phyloP scores from a whole-genome alignment of 1,140 invertebrate species.

The Caenorhabditis latens region DNA sequence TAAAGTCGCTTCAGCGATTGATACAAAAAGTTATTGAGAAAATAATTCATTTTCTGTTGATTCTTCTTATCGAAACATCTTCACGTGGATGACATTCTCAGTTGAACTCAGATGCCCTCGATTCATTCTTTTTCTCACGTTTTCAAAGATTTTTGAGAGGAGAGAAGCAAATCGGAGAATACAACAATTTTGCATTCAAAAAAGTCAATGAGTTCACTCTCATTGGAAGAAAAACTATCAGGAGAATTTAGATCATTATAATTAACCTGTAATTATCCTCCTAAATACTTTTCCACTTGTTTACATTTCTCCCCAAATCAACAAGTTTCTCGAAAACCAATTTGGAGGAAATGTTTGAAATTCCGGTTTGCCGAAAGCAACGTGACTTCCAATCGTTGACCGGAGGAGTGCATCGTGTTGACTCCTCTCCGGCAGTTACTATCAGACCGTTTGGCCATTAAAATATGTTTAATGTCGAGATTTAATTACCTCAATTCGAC shows the following conservation, averaged over 20 bases:
- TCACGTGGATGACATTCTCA: conserved; percentile 21
- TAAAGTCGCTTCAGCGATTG: conserved; percentile 28
- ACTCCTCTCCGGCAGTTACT: conserved; percentile 23
- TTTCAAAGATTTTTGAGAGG: no score
- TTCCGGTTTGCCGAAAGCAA: conserved; percentile 35
- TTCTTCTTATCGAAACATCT: neutral
- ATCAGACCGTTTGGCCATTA: conserved; percentile 38
- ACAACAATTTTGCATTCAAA: no score
- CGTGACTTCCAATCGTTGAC: conserved; percentile 50
- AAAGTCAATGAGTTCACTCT: no score
- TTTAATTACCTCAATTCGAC: conserved; percentile 53
- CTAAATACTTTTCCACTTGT: no score
- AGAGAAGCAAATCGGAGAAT: no score
- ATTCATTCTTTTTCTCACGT: neutral
- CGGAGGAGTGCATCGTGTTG: conserved; percentile 15
- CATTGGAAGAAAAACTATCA: no score
- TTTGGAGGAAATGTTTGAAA: neutral
- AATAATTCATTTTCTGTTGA: neutral
- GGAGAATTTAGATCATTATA: no score
- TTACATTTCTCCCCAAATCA: no score
- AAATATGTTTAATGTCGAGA: conserved; percentile 53
- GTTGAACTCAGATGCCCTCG: neutral
- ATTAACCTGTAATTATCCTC: no score
- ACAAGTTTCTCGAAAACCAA: no score
- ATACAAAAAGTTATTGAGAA: conserved; percentile 11